Evolutionary conservation across 1,140 invertebrate species (phyloP).

Genomic region (Euura saliciscinereae): DNA sequence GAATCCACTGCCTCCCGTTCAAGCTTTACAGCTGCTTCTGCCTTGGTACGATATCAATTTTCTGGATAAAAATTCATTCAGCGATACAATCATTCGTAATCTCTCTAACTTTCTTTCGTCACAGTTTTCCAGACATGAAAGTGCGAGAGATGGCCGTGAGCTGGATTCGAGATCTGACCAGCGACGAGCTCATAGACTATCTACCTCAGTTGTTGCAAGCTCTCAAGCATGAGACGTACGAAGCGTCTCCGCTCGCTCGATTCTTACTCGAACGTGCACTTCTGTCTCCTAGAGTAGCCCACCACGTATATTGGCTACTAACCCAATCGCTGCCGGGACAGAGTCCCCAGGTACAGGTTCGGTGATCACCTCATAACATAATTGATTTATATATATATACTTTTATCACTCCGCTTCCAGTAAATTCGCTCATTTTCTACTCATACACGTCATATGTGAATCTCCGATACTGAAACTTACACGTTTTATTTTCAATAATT

Average conservation of each 20-base stretch:
- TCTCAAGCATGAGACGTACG: slow-evolving; percentile 92
- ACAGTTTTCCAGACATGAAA: slow-evolving; percentile 89
- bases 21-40: slow-evolving; percentile 89
- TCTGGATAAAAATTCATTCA: slow-evolving; percentile 15
- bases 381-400: background rate
- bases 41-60: slow-evolving; percentile 73
- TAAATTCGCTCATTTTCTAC: slow-evolving; percentile 24
- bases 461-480: too few species aligned
- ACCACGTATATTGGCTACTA: slow-evolving; percentile 93
- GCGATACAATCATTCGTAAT: slow-evolving; percentile 9
- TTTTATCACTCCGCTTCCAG: background rate
- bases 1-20: slow-evolving; percentile 80
- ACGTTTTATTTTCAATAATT: too few species aligned
- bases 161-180: slow-evolving; percentile 79
- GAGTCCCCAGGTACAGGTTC: slow-evolving; percentile 65
- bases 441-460: slow-evolving; percentile 41
- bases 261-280: slow-evolving; percentile 86
- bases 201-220: slow-evolving; percentile 94
- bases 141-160: slow-evolving; percentile 84
- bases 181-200: slow-evolving; percentile 90
- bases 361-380: slow-evolving; percentile 9
- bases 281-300: slow-evolving; percentile 86
- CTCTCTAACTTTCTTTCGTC: slow-evolving; percentile 26
- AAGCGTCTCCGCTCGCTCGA: slow-evolving; percentile 81
- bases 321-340: slow-evolving; percentile 78